A percentile compares a stretch with the other conserved stretches of the same genome.
phyloP scores from a whole-genome alignment of 92 coral and sea anemone species.

The Phenganax marumi region DNA sequence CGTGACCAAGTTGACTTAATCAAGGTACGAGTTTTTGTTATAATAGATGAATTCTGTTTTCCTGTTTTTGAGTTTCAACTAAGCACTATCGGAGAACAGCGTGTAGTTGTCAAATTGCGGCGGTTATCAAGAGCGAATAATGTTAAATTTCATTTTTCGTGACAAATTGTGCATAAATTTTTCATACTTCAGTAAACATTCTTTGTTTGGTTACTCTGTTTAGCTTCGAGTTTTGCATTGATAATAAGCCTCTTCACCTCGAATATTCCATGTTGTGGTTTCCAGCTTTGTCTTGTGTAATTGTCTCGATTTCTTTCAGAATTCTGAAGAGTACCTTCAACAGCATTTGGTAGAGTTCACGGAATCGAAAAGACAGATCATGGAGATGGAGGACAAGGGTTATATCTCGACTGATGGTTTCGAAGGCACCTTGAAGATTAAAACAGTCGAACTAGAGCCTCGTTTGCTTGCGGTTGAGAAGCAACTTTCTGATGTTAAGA shows the following conservation, averaged over 20 bases:
- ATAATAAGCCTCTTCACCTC: neutral
- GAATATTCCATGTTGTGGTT: neutral
- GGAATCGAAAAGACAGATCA: conserved; percentile 14
- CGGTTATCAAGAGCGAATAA: neutral
- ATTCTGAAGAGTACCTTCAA: conserved; percentile 23
- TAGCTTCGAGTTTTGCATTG: neutral
- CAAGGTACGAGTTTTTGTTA: neutral
- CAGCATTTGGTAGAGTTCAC: conserved; percentile 20
- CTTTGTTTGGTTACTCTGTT: neutral
- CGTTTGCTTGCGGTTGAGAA: conserved; percentile 28
- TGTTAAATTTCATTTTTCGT: neutral
- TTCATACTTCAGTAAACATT: neutral
- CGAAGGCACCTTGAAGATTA: conserved; percentile 37
- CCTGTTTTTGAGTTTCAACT: neutral
- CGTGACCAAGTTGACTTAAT: conserved; percentile 36
- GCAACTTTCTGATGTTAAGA: conserved; percentile 34
- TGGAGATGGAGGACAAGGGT: conserved; percentile 41
- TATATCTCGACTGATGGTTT: conserved; percentile 43
- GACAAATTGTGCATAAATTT: conserved; percentile 24
- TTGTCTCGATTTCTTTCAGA: neutral
- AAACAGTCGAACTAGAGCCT: conserved; percentile 37
- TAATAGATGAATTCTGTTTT: neutral
- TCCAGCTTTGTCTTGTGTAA: neutral
- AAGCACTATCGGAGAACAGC: neutral
- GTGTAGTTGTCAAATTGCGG: neutral